A percentile compares a stretch with the other conserved stretches of the same genome.
phyloP scores from a whole-genome alignment of 2,113 vertebrate genomes.

The Hyla sarda region DNA sequence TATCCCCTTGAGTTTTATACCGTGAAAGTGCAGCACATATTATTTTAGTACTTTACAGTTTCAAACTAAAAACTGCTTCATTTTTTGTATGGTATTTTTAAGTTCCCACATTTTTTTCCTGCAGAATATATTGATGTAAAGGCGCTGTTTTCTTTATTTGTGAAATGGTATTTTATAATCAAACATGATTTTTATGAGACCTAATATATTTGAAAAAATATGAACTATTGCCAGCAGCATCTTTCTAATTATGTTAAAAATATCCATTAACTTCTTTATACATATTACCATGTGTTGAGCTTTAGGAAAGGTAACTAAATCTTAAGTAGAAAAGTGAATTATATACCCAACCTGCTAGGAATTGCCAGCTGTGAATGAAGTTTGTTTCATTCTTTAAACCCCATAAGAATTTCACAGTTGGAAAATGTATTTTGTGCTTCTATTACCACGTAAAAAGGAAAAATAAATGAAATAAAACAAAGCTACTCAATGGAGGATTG shows the following conservation, averaged over 20 bases:
- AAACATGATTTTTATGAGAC: not conserved
- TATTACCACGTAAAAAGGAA: not conserved
- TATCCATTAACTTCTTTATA: not conserved
- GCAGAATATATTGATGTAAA: not conserved
- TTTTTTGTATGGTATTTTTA: conserved; percentile 13
- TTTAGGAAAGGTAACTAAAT: conserved; percentile 28
- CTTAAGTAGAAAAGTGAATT: conserved; percentile 32
- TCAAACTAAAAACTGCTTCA: not conserved
- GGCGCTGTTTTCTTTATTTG: not conserved
- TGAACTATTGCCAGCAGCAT: not conserved
- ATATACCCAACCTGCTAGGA: not conserved
- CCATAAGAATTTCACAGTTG: conserved; percentile 34
- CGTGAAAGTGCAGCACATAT: conserved; percentile 12
- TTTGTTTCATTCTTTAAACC: conserved; percentile 34
- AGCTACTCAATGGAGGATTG: not conserved
- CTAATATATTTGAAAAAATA: not conserved
- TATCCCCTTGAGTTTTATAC: not conserved
- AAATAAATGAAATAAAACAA: not conserved
- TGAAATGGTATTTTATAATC: conserved; percentile 10
- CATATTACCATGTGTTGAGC: not conserved
- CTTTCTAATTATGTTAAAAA: conserved; percentile 11
- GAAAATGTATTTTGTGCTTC: conserved; percentile 25
- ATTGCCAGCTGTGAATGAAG: conserved; percentile 17
- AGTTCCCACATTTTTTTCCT: not conserved
- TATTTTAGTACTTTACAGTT: conserved; percentile 21